Base-by-base conservation (phyloP, 2,113 vertebrate species). In the Zosterops borbonicus region DNA sequence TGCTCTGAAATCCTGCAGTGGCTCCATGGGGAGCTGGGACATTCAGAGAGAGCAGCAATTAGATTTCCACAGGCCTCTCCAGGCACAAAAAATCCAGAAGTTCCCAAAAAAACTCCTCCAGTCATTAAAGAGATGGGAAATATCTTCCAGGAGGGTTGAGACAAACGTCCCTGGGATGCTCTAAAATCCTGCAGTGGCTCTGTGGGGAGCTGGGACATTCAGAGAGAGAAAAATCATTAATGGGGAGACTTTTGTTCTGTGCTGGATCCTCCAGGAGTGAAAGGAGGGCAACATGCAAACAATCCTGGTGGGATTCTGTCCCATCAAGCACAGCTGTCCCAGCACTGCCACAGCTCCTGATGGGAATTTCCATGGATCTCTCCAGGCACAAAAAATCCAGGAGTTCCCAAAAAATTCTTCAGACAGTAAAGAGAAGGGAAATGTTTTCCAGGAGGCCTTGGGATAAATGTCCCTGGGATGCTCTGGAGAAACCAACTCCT, bases 381-480 rank as follows among this genome's bases (percentile, higher is more conserved):
- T 53, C 3, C 24, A 29, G 52, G 18, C 25, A 29, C 33, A 9
- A 3, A 47, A 20, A 90, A 58, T 12, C 12, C 23, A 65, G 12
- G 37, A 58, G 9, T 3, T 39, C 62, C 3, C 5, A 3, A 24
- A 0, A 55, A 47, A 74, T 4, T 27, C 47, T 44, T 1, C n/a
- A n/a, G n/a, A n/a, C 11, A 11, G 23, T 29, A 2, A 55, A 62
- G 12, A 12, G 47, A 18, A 65, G 41, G 53, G 55, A 59, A 76
- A 39, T 14, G 4, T 5, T 71, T n/a, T 18, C 29, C 53, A 73
- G 63, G 31, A 41, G 27, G 46, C 47, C 18, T 31, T 9, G 49
- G 16, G 58, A 22, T 0, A 15, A 87, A 81, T 1, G 4, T 21
- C 33, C 8, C 31, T 9, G 46, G 58, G n/a, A 20, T 23, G 5